Evolutionary conservation across 2,888 invertebrate genomes (phyloP).

Genomic region (Cerastoderma edule): DNA sequence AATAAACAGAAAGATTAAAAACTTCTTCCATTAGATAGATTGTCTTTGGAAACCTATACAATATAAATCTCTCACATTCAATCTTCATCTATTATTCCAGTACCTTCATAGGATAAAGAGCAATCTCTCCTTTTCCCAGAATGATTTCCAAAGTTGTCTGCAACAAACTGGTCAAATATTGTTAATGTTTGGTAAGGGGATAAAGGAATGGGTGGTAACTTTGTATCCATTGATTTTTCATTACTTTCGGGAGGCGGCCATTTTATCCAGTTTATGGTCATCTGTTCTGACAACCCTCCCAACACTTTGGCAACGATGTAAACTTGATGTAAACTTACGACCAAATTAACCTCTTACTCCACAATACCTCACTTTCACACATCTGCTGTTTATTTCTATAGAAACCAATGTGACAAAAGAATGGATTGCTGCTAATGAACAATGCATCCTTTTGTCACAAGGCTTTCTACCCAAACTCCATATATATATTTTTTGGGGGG

Average conservation of each 20-base stretch:
- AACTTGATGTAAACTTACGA: no score
- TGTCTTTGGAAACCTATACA: background rate
- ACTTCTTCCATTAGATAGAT: background rate
- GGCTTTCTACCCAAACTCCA: background rate
- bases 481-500: background rate
- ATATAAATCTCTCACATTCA: background rate
- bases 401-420: background rate
- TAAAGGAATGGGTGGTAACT: background rate
- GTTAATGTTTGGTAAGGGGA: background rate
- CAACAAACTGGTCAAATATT: background rate
- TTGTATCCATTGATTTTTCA: background rate
- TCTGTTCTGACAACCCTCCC: no score
- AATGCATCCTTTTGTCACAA: conserved; percentile 11
- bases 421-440: background rate
- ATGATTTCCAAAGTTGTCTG: background rate
- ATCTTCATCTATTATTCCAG: background rate
- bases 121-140: background rate
- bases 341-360: background rate
- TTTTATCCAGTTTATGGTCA: background rate
- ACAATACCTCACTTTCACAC: background rate
- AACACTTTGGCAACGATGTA: no score
- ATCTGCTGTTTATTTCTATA: background rate
- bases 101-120: background rate
- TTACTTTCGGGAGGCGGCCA: background rate
- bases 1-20: background rate